Percentiles rank a stretch among this genome's conserved stretches.
Conservation (phyloP, 2,888 invertebrate species). For the Conomelus anceps region DNA sequence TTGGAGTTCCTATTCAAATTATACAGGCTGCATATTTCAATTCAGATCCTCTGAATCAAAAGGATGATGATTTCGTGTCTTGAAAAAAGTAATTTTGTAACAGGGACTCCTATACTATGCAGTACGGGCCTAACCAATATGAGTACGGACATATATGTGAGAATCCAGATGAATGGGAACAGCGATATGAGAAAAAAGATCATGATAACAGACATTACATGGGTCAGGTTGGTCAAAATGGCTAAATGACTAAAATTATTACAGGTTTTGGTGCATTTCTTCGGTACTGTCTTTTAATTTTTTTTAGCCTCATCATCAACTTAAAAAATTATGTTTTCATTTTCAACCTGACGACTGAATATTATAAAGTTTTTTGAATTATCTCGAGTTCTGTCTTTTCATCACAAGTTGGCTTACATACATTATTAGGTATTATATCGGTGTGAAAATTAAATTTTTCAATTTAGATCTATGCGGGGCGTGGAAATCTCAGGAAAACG, state of each 20-base stretch:
- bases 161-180: constrained; percentile 73
- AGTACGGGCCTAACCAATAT: constrained; percentile 65
- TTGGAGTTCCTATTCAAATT: too few species aligned
- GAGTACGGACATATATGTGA: constrained; percentile 80
- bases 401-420: not conserved
- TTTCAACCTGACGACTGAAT: too few species aligned
- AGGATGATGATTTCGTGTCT: too few species aligned
- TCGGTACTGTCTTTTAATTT: not conserved
- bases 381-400: not conserved
- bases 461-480: too few species aligned
- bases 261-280: not conserved
- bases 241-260: not conserved
- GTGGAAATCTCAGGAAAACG: too few species aligned
- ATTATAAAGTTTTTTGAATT: not conserved
- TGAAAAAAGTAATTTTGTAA: not conserved
- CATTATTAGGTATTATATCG: too few species aligned
- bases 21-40: too few species aligned
- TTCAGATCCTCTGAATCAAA: too few species aligned
- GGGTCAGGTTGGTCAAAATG: constrained; percentile 61
- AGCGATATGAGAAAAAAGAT: constrained; percentile 74
- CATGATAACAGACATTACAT: constrained; percentile 64
- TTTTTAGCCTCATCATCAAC: not conserved
- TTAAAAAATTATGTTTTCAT: not conserved
- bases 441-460: too few species aligned
- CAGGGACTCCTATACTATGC: constrained; percentile 77